These are phyloP conservation scores for Pangasius mekongensis DNA, from an alignment of 2,797 vertebrate species.

Conservation along the genomic window DNA sequence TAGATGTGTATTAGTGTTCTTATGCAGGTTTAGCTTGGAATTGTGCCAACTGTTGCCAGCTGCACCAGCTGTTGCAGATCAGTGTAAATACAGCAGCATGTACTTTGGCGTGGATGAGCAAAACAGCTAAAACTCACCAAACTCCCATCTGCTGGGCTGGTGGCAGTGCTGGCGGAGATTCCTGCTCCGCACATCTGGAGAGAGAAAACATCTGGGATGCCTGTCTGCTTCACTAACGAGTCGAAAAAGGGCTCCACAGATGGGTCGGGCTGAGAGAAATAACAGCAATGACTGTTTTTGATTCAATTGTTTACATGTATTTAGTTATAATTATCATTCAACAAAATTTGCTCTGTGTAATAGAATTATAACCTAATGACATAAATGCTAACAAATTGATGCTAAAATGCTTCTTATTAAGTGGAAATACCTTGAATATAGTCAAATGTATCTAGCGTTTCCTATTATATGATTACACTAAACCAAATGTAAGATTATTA, in stretches of 20 bases:
- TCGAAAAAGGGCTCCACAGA: conserved; percentile 94
- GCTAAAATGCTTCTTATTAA: background rate
- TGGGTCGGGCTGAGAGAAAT: conserved; percentile 83
- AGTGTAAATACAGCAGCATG: background rate
- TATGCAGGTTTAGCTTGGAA: background rate
- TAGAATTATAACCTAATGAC: background rate
- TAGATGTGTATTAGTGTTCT: background rate
- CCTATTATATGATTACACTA: no score
- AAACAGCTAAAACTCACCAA: conserved; percentile 80
- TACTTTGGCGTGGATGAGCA: conserved; percentile 26
- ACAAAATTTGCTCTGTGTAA: background rate
- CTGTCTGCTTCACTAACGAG: conserved; percentile 85
- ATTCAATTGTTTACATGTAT: background rate
- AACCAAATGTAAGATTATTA: no score
- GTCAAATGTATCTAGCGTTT: no score
- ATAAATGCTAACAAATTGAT: background rate
- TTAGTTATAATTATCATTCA: background rate
- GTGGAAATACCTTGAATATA: no score
- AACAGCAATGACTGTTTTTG: background rate
- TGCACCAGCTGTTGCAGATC: conserved; percentile 13
- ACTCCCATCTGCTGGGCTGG: conserved; percentile 85
- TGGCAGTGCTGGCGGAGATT: conserved; percentile 74
- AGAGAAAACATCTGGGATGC: conserved; percentile 90
- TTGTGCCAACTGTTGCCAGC: background rate
- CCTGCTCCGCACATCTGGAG: conserved; percentile 97